Evolutionary conservation across 2,797 vertebrate species (phyloP).

Genomic region (Hipposideros larvatus): DNA sequence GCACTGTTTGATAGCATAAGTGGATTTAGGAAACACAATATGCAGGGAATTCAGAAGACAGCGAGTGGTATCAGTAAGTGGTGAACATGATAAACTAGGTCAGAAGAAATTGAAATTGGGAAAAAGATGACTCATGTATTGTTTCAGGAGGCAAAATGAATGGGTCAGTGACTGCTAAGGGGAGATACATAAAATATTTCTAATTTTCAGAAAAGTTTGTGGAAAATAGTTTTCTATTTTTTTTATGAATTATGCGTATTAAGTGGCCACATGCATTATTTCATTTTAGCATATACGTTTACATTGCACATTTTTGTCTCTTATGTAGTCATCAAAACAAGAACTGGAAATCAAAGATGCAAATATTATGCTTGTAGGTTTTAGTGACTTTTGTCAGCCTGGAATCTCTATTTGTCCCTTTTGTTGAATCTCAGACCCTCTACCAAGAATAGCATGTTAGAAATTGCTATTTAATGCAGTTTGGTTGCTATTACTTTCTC

Average conservation of each 20-base stretch:
- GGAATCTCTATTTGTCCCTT: neutral
- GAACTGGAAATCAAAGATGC: constrained; percentile 29
- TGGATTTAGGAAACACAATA: neutral
- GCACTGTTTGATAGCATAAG: neutral
- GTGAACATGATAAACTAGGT: constrained; percentile 58
- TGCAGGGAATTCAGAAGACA: neutral
- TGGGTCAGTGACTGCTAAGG: neutral
- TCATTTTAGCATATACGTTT: constrained; percentile 14
- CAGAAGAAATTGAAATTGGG: constrained; percentile 45
- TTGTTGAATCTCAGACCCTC: neutral
- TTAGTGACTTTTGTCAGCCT: constrained; percentile 2
- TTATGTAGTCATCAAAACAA: constrained; percentile 11
- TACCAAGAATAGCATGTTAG: neutral
- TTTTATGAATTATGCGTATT: neutral
- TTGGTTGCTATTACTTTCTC: neutral
- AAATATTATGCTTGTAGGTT: neutral
- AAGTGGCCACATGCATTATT: neutral
- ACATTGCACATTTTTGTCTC: neutral
- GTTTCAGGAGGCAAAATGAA: constrained; percentile 16
- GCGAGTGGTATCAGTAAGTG: constrained; percentile 43
- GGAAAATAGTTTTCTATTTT: constrained; percentile 43
- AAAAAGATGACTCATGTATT: neutral
- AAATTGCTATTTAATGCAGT: neutral
- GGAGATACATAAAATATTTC: neutral
- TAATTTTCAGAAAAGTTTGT: constrained; percentile 41